Percentiles rank a stretch among this genome's conserved stretches.
These are phyloP conservation scores for Psettodes erumei DNA, from an alignment of 2,113 vertebrate species.

Conservation along the genomic window DNA sequence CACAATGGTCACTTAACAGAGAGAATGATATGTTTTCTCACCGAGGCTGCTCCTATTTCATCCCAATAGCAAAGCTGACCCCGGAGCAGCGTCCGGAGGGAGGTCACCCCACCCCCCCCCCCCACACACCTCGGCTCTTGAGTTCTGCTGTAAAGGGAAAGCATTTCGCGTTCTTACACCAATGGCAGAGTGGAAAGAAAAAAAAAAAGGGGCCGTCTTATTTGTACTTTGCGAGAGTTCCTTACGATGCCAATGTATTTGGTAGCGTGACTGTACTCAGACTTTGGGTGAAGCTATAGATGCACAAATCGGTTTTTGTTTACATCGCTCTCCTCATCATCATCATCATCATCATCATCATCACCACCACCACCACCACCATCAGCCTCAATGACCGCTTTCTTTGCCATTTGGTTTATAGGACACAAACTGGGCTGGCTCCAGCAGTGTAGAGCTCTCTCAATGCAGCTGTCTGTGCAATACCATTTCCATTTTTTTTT, in stretches of 20 bases:
- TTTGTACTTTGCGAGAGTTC: conserved; percentile 43
- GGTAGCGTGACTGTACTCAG: conserved; percentile 43
- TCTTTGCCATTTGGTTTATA: conserved; percentile 60
- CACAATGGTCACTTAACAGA: conserved; percentile 71
- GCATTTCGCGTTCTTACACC: conserved; percentile 47
- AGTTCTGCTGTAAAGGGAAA: conserved; percentile 61
- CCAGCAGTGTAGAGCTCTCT: conserved; percentile 66
- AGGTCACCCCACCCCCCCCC: too few relatives aligned
- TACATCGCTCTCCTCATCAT: too few relatives aligned
- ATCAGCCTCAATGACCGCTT: conserved; percentile 24
- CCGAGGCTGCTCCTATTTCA: conserved; percentile 71
- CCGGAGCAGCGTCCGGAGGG: conserved; percentile 57
- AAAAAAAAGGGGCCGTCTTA: conserved; percentile 21
- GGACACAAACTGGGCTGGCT: conserved; percentile 76
- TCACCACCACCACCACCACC: conserved; percentile 8
- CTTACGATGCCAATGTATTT: conserved; percentile 32
- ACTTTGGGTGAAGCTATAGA: conserved; percentile 43
- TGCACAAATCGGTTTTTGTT: conserved; percentile 61
- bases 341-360: conserved; percentile 5
- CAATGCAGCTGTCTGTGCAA: conserved; percentile 63
- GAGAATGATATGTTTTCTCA: conserved; percentile 70
- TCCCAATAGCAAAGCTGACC: conserved; percentile 67
- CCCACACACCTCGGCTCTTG: conserved; percentile 39
- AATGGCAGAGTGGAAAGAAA: conserved; percentile 40
- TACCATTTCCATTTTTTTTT: conserved; percentile 61